Conservation (phyloP, 2,888 invertebrate genomes). For the Noctuana brunneofusca region DNA sequence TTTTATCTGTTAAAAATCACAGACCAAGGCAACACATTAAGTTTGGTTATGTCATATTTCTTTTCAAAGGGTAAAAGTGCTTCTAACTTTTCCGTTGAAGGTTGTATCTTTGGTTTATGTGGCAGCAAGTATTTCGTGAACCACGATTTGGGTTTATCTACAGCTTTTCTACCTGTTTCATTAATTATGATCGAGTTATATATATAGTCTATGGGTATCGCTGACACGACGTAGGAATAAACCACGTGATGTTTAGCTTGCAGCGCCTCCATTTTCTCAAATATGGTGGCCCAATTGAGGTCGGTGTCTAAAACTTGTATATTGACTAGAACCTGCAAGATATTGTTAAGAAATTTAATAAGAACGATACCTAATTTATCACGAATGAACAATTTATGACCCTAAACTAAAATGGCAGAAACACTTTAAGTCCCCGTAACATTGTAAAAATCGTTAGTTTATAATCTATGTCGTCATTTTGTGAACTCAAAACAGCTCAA, state of each 20-base stretch:
- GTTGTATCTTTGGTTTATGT: slow-evolving; percentile 44
- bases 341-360: too few relatives aligned
- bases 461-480: too few relatives aligned
- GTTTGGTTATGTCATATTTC: slow-evolving; percentile 58
- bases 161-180: slow-evolving; percentile 44
- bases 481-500: too few relatives aligned
- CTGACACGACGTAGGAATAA: slow-evolving; percentile 65
- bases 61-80: slow-evolving; percentile 50
- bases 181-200: slow-evolving; percentile 58
- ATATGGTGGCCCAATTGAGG: slow-evolving; percentile 55
- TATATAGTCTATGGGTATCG: slow-evolving; percentile 66
- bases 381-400: too few relatives aligned
- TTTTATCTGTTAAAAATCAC: slow-evolving; percentile 64
- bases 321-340: slow-evolving; percentile 64
- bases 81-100: slow-evolving; percentile 40
- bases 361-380: too few relatives aligned
- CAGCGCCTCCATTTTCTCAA: slow-evolving; percentile 63
- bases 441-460: too few relatives aligned
- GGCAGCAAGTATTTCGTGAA: slow-evolving; percentile 43
- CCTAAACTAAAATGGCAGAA: too few relatives aligned
- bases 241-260: slow-evolving; percentile 51
- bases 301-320: slow-evolving; percentile 61
- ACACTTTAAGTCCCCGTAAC: too few relatives aligned
- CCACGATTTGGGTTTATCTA: slow-evolving; percentile 45
- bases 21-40: slow-evolving; percentile 70